These are phyloP conservation scores for Tetragonisca angustula DNA, from an alignment of 2,888 invertebrate species.

Conservation along the genomic window DNA sequence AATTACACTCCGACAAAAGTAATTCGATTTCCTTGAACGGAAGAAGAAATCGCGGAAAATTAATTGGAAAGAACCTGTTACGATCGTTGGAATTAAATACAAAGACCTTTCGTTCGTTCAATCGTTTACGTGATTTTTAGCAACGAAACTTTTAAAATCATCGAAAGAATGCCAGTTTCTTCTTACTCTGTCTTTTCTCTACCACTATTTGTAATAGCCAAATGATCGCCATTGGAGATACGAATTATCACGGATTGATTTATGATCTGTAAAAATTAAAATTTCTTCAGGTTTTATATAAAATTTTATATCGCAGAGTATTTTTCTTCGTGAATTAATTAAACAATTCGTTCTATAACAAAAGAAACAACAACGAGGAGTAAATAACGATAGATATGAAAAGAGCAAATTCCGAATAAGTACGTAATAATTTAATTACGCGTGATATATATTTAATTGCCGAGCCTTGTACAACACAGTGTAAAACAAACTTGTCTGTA, in stretches of 20 bases:
- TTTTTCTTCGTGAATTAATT: too few species aligned
- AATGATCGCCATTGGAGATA: too few species aligned
- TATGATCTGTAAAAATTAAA: too few species aligned
- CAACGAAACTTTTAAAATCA: too few species aligned
- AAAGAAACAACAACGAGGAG: neutral
- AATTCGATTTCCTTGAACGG: slow-evolving; percentile 5
- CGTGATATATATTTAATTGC: neutral
- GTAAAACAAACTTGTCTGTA: neutral
- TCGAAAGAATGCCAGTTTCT: too few species aligned
- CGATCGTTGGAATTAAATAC: neutral
- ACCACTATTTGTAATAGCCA: too few species aligned
- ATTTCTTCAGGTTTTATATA: too few species aligned
- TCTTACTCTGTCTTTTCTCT: too few species aligned
- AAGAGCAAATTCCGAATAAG: neutral
- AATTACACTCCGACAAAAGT: slow-evolving; percentile 20
- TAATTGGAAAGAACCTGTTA: slow-evolving; percentile 3
- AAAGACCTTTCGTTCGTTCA: neutral
- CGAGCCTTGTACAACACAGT: neutral
- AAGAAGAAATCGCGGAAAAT: neutral
- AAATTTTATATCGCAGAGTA: too few species aligned
- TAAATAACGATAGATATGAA: neutral
- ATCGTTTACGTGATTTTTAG: neutral
- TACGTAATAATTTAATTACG: too few species aligned
- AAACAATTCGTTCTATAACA: too few species aligned
- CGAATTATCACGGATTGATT: too few species aligned